phyloP scores from a whole-genome alignment of 1,140 invertebrate genomes.

The Scylla paramamosain region DNA sequence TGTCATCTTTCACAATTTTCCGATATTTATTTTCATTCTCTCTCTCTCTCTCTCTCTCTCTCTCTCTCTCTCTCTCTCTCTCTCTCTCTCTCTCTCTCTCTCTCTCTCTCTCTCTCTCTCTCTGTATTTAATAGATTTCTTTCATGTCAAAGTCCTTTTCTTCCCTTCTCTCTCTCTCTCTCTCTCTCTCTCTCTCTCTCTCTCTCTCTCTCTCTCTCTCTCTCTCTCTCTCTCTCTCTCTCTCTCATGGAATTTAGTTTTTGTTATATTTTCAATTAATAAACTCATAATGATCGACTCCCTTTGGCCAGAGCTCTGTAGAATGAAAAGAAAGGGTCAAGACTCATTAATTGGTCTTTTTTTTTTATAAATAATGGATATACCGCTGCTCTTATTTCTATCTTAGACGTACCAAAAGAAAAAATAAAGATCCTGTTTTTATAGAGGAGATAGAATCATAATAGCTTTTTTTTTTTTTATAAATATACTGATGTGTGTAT shows the following conservation, averaged over 20 bases:
- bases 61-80: conserved; percentile 20
- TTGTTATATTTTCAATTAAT: too few species aligned
- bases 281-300: too few species aligned
- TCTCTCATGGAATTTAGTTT: neutral
- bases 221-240: conserved; percentile 20
- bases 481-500: too few species aligned
- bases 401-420: too few species aligned
- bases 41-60: conserved; percentile 20
- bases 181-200: conserved; percentile 20
- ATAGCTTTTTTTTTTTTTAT: neutral
- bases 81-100: conserved; percentile 12
- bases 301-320: too few species aligned
- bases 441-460: neutral
- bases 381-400: too few species aligned
- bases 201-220: conserved; percentile 21
- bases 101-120: conserved; percentile 20
- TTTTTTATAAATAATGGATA: too few species aligned
- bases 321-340: too few species aligned
- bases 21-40: neutral
- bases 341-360: too few species aligned
- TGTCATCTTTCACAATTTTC: neutral
- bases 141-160: too few species aligned
- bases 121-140: too few species aligned
- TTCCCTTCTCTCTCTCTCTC: neutral
- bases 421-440: neutral